Conservation (phyloP, 2,888 invertebrate species). For the Fissipunctia ypsillon region DNA sequence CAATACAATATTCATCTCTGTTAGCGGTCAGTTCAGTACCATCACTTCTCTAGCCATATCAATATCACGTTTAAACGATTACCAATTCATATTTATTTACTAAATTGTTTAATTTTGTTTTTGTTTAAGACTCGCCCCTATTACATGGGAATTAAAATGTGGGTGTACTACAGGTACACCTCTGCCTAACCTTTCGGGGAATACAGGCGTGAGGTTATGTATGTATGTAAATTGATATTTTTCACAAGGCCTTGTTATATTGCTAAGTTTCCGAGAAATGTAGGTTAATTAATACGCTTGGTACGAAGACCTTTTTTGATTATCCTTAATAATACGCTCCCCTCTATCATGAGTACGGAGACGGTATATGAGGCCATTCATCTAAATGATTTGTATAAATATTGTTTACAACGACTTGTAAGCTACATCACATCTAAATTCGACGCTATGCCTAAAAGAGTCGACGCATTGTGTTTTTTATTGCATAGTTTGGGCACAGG, state of each 20-base stretch:
- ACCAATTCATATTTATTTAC: no score
- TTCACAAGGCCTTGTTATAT: background rate
- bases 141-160: no score
- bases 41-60: background rate
- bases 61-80: background rate
- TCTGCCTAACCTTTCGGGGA: no score
- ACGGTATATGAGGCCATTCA: background rate
- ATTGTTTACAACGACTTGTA: constrained; percentile 1
- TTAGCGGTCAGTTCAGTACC: no score
- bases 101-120: no score
- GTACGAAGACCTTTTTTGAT: constrained; percentile 39
- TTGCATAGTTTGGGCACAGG: constrained; percentile 61
- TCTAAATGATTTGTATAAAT: background rate
- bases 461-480: constrained; percentile 55
- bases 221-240: no score
- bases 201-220: no score
- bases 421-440: constrained; percentile 32
- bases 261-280: constrained; percentile 1
- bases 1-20: background rate
- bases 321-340: constrained; percentile 25
- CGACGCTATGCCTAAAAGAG: constrained; percentile 23
- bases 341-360: background rate
- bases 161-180: no score
- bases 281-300: constrained; percentile 40
- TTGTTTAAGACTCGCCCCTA: no score